A percentile compares a stretch with the other conserved stretches of the same genome.
Conservation (phyloP, 2,113 vertebrate genomes). For the Fulmarus glacialis region DNA sequence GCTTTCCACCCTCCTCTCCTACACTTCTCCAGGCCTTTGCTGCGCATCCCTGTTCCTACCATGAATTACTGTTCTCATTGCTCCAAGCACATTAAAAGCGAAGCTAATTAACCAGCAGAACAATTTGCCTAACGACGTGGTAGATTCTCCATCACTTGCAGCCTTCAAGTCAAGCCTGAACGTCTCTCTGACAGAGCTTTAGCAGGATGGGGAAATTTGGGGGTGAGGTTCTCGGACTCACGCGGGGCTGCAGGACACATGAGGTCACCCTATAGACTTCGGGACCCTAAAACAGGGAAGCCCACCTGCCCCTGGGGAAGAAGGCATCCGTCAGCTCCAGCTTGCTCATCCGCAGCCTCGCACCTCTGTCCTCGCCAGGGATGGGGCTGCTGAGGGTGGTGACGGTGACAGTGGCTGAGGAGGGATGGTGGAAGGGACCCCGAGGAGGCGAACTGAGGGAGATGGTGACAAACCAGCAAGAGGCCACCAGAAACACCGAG, state of each 20-base stretch:
- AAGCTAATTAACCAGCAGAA: conserved; percentile 67
- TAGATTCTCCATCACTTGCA: conserved; percentile 61
- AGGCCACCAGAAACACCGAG: neutral
- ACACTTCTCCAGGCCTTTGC: neutral
- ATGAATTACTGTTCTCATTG: conserved; percentile 56
- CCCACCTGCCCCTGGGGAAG: neutral
- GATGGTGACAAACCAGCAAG: neutral
- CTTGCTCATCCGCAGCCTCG: neutral
- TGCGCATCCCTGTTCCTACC: neutral
- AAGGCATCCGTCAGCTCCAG: neutral
- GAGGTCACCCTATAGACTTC: neutral
- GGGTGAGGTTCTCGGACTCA: accelerated
- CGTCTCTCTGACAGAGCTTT: neutral
- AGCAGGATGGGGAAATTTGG: neutral
- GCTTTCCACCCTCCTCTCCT: conserved; percentile 1
- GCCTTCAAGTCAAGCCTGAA: conserved; percentile 41
- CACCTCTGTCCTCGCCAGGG: neutral
- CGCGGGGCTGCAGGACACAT: accelerated
- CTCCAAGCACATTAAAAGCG: conserved; percentile 60
- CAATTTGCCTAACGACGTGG: conserved; percentile 58
- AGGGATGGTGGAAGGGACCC: neutral
- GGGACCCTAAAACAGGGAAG: neutral
- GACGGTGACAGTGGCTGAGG: accelerated
- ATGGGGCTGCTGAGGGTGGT: accelerated
- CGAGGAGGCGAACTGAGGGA: neutral